These are phyloP conservation scores for Thalassaphorura encarpata DNA, from an alignment of 1,140 invertebrate species.

Conservation along the genomic window DNA sequence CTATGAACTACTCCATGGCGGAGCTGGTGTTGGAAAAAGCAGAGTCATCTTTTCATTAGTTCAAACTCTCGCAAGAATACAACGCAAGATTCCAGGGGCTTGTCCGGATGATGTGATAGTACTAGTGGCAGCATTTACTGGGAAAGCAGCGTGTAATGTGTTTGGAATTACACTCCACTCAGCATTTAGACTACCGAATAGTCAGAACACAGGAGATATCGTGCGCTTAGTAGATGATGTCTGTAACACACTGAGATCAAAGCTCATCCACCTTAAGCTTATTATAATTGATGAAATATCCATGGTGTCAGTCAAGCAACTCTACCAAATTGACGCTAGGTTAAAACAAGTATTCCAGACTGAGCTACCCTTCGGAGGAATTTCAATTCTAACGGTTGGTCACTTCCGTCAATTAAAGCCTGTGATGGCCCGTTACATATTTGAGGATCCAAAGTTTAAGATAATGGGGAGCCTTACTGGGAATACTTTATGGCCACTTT, in stretches of 20 bases:
- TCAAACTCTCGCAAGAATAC: too few relatives aligned
- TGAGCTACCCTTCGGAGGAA: not conserved
- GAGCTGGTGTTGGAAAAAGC: too few relatives aligned
- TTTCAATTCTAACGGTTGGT: not conserved
- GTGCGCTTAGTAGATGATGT: not conserved
- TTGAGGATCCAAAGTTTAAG: not conserved
- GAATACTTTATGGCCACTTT: not conserved
- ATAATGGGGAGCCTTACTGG: not conserved
- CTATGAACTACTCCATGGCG: too few relatives aligned
- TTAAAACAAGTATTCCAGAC: not conserved
- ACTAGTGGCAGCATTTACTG: too few relatives aligned
- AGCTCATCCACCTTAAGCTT: not conserved
- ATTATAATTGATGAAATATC: not conserved
- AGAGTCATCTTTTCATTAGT: too few relatives aligned
- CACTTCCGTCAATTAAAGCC: not conserved
- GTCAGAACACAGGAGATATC: not conserved
- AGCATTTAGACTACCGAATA: not conserved
- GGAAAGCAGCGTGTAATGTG: not conserved
- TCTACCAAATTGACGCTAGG: constrained; percentile 1
- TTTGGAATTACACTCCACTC: not conserved
- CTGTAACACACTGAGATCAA: not conserved
- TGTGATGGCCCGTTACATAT: not conserved
- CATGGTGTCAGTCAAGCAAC: not conserved
- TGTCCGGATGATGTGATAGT: too few relatives aligned
- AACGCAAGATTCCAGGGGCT: too few relatives aligned